Conservation (phyloP, 2,797 vertebrate genomes). For the Coregonus sp. region DNA sequence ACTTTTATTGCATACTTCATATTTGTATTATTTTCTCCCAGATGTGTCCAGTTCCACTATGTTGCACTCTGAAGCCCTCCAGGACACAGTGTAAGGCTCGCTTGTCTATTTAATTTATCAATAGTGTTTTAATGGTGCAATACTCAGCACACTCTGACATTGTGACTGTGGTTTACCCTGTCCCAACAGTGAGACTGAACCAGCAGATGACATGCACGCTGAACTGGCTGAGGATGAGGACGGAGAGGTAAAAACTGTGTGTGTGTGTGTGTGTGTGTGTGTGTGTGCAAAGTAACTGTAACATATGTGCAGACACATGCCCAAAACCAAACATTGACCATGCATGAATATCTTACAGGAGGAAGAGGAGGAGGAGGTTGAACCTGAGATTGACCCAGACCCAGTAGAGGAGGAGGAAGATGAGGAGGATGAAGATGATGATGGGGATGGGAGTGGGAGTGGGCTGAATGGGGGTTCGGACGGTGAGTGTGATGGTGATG, state of each 20-base stretch:
- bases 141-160: neutral
- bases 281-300: constrained; percentile 2
- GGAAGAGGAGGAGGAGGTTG: constrained; percentile 62
- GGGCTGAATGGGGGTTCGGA: constrained; percentile 82
- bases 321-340: neutral
- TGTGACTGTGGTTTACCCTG: neutral
- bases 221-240: constrained; percentile 75
- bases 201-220: constrained; percentile 69
- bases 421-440: constrained; percentile 55
- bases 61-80: constrained; percentile 77
- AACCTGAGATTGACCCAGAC: constrained; percentile 24
- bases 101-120: neutral
- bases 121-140: neutral
- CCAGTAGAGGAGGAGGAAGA: constrained; percentile 34
- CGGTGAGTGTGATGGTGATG: constrained; percentile 85
- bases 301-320: neutral
- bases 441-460: constrained; percentile 73
- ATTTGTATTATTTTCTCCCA: constrained; percentile 52
- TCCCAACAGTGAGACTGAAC: constrained; percentile 73
- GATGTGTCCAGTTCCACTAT: constrained; percentile 84
- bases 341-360: constrained; percentile 16
- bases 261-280: neutral
- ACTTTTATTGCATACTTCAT: neutral
- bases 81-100: constrained; percentile 80
- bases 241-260: constrained; percentile 63